Percentiles rank a stretch among this genome's conserved stretches.
These are phyloP conservation scores for Drosophila micromelanica DNA, from an alignment of 1,140 invertebrate genomes.

Conservation along the genomic window DNA sequence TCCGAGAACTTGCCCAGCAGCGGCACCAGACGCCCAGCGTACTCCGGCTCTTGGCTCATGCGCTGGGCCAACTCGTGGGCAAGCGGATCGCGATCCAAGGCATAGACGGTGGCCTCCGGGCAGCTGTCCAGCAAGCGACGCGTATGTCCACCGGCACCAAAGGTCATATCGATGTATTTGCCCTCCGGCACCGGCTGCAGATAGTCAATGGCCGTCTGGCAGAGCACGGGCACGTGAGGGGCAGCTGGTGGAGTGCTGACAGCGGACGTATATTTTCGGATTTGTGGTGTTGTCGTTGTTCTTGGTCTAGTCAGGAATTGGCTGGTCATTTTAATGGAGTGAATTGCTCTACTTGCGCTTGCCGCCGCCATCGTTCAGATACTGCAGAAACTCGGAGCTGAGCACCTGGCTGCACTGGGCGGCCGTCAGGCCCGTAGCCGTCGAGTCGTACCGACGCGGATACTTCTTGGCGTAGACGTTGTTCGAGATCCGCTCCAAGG, in stretches of 20 bases:
- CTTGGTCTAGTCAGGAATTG: slow-evolving; percentile 60
- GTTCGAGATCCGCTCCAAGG: slow-evolving; percentile 89
- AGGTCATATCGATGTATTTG: slow-evolving; percentile 94
- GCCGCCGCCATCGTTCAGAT: slow-evolving; percentile 86
- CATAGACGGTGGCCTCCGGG: slow-evolving; percentile 89
- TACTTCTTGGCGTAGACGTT: slow-evolving; percentile 90
- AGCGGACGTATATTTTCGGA: background rate
- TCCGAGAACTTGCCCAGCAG: slow-evolving; percentile 95
- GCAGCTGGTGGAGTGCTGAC: background rate
- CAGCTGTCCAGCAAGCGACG: slow-evolving; percentile 86
- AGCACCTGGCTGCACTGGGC: slow-evolving; percentile 90
- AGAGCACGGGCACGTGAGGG: slow-evolving; percentile 90
- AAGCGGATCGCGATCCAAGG: slow-evolving; percentile 94
- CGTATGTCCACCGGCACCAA: slow-evolving; percentile 96
- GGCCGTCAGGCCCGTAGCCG: slow-evolving; percentile 88
- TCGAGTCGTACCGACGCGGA: slow-evolving; percentile 85
- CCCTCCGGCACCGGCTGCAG: slow-evolving; percentile 87
- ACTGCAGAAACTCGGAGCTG: slow-evolving; percentile 89
- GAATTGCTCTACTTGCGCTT: slow-evolving; percentile 29
- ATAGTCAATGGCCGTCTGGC: slow-evolving; percentile 88
- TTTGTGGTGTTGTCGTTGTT: slow-evolving; percentile 10
- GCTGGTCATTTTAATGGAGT: slow-evolving; percentile 26
- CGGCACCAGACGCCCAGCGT: slow-evolving; percentile 90
- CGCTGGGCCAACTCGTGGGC: slow-evolving; percentile 89
- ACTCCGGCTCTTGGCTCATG: slow-evolving; percentile 86